These are phyloP conservation scores for Cirrhinus mrigala DNA, from an alignment of 2,797 vertebrate genomes.

Conservation along the genomic window DNA sequence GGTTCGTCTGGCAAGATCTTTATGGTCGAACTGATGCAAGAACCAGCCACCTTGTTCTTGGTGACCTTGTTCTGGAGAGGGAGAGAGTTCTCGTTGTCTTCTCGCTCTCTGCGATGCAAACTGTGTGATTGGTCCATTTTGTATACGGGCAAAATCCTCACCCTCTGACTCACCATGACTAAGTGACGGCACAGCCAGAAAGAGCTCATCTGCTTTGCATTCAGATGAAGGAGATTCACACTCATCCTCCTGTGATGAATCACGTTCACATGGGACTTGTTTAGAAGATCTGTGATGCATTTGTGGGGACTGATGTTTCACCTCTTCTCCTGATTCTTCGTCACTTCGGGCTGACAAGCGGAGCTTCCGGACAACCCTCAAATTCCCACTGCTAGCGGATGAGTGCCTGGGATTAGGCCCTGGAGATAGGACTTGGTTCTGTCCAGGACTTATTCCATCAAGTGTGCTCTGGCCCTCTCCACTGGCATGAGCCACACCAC, in stretches of 20 bases:
- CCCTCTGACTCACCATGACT: constrained; percentile 68
- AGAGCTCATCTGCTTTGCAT: constrained; percentile 68
- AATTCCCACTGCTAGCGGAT: constrained; percentile 58
- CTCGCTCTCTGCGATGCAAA: constrained; percentile 61
- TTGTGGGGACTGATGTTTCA: constrained; percentile 60
- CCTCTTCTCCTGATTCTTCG: constrained; percentile 66
- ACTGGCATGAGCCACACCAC: constrained; percentile 56
- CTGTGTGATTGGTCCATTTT: constrained; percentile 51
- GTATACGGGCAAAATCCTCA: constrained; percentile 55
- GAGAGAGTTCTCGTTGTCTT: constrained; percentile 60
- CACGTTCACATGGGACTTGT: constrained; percentile 68
- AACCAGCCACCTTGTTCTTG: constrained; percentile 56
- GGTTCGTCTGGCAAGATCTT: constrained; percentile 55
- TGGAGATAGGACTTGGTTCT: constrained; percentile 55
- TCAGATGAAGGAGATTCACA: constrained; percentile 66
- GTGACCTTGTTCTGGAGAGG: constrained; percentile 65
- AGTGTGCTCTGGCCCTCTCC: constrained; percentile 52
- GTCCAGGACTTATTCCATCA: constrained; percentile 56
- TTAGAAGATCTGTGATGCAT: constrained; percentile 63
- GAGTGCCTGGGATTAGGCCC: constrained; percentile 38
- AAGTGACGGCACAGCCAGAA: constrained; percentile 71
- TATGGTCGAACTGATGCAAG: constrained; percentile 62
- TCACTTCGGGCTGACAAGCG: constrained; percentile 70
- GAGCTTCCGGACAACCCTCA: constrained; percentile 73
- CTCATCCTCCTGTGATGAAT: constrained; percentile 72